Percentiles rank a stretch among this genome's conserved stretches.
These are phyloP conservation scores for Aphidius ervi DNA, from an alignment of 1,140 invertebrate genomes.

Conservation along the genomic window DNA sequence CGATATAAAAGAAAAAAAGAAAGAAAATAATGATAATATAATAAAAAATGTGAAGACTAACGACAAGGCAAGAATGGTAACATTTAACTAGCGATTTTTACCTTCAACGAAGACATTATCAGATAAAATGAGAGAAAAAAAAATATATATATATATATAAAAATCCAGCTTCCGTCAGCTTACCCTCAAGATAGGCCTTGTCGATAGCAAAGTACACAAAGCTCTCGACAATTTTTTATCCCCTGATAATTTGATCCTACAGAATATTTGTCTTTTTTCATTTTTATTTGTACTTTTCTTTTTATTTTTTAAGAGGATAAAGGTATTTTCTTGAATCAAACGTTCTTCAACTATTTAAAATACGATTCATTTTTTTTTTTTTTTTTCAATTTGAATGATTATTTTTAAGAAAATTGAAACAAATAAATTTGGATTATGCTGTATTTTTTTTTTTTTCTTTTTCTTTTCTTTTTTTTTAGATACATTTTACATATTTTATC, in stretches of 20 bases:
- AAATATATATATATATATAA: background rate
- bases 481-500: no score
- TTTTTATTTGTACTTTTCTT: background rate
- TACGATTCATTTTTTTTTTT: background rate
- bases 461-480: no score
- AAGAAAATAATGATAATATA: background rate
- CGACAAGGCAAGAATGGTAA: background rate
- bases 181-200: constrained; percentile 1
- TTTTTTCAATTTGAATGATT: background rate
- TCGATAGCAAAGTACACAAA: background rate
- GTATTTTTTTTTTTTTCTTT: background rate
- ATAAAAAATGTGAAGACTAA: background rate
- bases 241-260: background rate
- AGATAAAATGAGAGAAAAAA: background rate
- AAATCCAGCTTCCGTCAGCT: background rate
- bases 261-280: no score
- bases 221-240: constrained; percentile 2
- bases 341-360: background rate
- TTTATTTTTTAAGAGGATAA: background rate
- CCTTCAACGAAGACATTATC: background rate
- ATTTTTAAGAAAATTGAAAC: background rate
- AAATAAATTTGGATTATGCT: background rate
- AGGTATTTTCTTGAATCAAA: background rate
- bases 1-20: constrained; percentile 6
- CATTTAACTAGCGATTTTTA: constrained; percentile 6